Conservation (phyloP, 2,113 vertebrate genomes). For the Thryonomys swinderianus region DNA sequence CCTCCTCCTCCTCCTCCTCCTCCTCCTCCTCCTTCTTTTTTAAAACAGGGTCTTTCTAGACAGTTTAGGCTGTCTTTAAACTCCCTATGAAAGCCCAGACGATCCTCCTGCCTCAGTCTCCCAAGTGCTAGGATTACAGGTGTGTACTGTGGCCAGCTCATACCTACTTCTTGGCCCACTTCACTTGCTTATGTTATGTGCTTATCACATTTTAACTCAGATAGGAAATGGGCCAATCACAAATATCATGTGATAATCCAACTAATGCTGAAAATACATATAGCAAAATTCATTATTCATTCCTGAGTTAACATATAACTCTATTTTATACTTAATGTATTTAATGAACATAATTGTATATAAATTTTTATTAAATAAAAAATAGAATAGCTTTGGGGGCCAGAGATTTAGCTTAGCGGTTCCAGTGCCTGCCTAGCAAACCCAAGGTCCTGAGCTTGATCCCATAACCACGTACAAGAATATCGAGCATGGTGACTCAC, state of each 20-base stretch:
- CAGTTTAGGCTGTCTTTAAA: neutral
- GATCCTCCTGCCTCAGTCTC: neutral
- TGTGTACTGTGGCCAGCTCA: neutral
- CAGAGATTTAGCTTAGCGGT: no score
- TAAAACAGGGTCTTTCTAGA: neutral
- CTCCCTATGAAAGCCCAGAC: neutral
- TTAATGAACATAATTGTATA: slow-evolving; percentile 30
- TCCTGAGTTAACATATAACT: slow-evolving; percentile 13
- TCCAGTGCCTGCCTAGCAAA: no score
- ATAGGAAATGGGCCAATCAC: neutral
- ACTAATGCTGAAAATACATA: neutral
- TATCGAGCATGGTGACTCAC: no score
- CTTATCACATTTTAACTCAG: neutral
- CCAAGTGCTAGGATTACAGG: neutral
- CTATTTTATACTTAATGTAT: neutral
- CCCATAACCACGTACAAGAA: no score
- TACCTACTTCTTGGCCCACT: neutral
- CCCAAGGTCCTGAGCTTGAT: no score
- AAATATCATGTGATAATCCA: neutral
- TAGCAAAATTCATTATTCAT: neutral
- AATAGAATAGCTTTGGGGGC: slow-evolving; percentile 19
- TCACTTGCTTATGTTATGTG: neutral
- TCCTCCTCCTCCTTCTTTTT: neutral
- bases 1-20: no score
- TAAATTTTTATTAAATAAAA: neutral